These are phyloP conservation scores for Oncorhynchus tshawytscha DNA, from an alignment of 2,113 vertebrate genomes.

Conservation along the genomic window DNA sequence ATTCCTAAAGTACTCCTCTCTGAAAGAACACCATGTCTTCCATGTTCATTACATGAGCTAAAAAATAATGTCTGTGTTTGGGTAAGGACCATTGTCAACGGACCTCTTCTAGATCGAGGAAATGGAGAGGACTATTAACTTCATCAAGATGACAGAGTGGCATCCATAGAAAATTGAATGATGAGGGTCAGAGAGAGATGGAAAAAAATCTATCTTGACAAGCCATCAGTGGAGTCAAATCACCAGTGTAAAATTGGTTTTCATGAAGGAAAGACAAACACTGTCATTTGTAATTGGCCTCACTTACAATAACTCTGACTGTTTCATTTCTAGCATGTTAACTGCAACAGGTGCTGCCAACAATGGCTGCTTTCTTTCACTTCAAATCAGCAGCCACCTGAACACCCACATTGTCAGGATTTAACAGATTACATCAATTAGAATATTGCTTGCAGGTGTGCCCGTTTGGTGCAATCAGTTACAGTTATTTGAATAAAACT, in stretches of 20 bases:
- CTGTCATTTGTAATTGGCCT: conserved; percentile 68
- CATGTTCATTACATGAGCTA: not conserved
- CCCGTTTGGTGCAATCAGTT: conserved; percentile 60
- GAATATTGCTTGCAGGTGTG: conserved; percentile 71
- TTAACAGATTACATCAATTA: conserved; percentile 70
- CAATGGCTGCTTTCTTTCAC: conserved; percentile 59
- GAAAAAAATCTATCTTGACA: conserved; percentile 48
- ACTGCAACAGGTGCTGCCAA: conserved; percentile 65
- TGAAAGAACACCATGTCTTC: conserved; percentile 7
- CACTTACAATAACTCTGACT: conserved; percentile 54
- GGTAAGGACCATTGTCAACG: not conserved
- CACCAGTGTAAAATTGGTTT: conserved; percentile 43
- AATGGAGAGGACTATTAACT: conserved; percentile 18
- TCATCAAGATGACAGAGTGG: conserved; percentile 50
- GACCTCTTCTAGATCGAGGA: conserved; percentile 10
- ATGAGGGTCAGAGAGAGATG: conserved; percentile 13
- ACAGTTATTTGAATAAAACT: conserved; percentile 58
- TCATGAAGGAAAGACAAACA: conserved; percentile 60
- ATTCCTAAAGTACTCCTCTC: not conserved
- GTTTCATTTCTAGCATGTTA: conserved; percentile 58
- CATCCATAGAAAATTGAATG: conserved; percentile 46
- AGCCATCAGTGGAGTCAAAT: conserved; percentile 36
- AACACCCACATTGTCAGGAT: conserved; percentile 66
- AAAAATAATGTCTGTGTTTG: not conserved
- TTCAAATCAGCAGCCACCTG: conserved; percentile 66